Conservation (phyloP, 2,888 invertebrate species). For the Blastobasis adustella region DNA sequence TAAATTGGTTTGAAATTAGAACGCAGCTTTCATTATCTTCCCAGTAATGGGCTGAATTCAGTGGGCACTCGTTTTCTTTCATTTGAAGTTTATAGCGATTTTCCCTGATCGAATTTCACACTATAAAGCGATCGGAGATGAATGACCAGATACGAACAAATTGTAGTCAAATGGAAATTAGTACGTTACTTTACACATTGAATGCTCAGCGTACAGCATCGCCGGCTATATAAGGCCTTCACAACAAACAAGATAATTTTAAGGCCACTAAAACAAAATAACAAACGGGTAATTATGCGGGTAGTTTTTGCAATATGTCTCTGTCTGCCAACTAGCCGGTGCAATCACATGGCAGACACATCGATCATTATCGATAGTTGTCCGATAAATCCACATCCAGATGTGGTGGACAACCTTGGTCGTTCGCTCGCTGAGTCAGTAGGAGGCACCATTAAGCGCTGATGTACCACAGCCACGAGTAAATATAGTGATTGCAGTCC, state of each 20-base stretch:
- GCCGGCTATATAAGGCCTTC: no score
- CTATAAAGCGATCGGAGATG: no score
- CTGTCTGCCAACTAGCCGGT: neutral
- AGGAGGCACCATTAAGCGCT: conserved; percentile 31
- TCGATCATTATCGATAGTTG: conserved; percentile 57
- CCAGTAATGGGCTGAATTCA: no score
- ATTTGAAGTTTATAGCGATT: no score
- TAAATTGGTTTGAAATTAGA: neutral
- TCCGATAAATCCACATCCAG: conserved; percentile 62
- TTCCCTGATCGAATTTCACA: no score
- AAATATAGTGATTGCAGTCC: conserved; percentile 66
- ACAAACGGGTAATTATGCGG: neutral
- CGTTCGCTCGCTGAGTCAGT: conserved; percentile 50
- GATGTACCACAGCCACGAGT: conserved; percentile 64
- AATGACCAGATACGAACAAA: no score
- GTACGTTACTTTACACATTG: no score
- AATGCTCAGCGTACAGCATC: no score
- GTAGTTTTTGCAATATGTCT: conserved; percentile 4
- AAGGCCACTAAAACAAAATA: no score
- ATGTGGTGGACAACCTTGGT: conserved; percentile 57
- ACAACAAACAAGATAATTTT: no score
- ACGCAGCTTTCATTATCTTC: neutral
- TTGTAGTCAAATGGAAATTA: no score
- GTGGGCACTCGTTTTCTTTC: no score
- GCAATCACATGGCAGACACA: conserved; percentile 41